Base-by-base conservation (phyloP, 2,113 vertebrate genomes). In the Leucoraja erinaceus region DNA sequence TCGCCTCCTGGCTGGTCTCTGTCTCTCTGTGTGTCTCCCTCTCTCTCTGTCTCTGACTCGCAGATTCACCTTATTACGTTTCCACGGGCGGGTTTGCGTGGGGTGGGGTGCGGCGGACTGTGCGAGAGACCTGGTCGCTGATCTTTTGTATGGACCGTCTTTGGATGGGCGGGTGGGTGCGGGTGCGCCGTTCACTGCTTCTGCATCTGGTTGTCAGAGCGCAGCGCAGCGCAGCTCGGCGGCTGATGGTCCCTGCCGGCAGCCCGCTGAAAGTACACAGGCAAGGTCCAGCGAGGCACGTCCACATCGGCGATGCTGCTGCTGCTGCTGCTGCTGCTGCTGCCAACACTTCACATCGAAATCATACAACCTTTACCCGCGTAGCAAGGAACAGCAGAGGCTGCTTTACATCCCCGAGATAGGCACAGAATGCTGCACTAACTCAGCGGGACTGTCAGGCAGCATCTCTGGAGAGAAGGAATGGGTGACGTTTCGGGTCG, bases 171-270 rank as follows among this genome's bases (percentile, higher is more conserved):
- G 81, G 56, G 54, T 1, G 47, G 77, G 5, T n/a, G n/a, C n/a
- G n/a, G 77, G 76, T n/a, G 9, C 12, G 78, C 14, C 2, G 79
- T 1, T 63, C n/a, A 18, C 83, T 31, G 2, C 5, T 66, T 63
- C 59, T 66, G 28, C 83, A 63, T 16, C 59, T 31, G 28, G 11
- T 14, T 63, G 83, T 63, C 16, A 63, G 61, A 63, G 83, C 38
- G 38, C 38, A 47, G 38, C 38, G 38, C 38, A 47, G 3, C 54
- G 61, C 81, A 86, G n/a, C 28, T 22, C 25, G 28, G 81, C 81
- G 81, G 28, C 83, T 88, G 59, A 66, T 61, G n/a, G 83, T 31
- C 83, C 83, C 83, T 88, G n/a, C 61, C 59, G 83, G 83, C 59
- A n/a, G 59, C 28, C 83, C 63, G 59, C 83, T 63, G 59, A 18